Base-by-base conservation (phyloP, 2,113 vertebrate species). In the Onychostoma macrolepis region DNA sequence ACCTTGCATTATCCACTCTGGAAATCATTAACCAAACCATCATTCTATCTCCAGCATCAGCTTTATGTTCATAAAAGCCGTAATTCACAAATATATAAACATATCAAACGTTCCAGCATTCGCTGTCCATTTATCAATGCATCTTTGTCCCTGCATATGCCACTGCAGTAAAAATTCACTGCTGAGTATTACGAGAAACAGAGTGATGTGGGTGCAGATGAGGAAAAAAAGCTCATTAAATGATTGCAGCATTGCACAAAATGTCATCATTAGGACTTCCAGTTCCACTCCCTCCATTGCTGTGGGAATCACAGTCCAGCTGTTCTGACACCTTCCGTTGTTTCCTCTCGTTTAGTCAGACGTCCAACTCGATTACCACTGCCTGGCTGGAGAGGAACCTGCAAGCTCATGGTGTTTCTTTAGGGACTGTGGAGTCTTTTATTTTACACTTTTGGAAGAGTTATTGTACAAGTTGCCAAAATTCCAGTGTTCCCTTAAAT, bases 301-400 rank as follows among this genome's bases (percentile, higher is more conserved):
- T 63, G 45, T 83, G 84, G 79, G 72, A 83, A 86, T 79, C 81
- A 38, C 24, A n/a, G 72, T 78, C 87, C 87, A 86, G 87, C 80
- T 86, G 84, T 89, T 86, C 80, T 24, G 43, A 13, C 41, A 41
- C 50, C 50, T 86, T 58, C 48, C 17, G 10, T 63, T 81, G 36
- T 81, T 80, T 77, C 50, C 61, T 76, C 74, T 72, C 74, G 21
- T 88, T 88, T 79, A 77, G 30, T 74, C 63, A 50, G 63, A 88
- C 56, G 83, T 63, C 82, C 28, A 58, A 83, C 17, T 4, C 2
- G 28, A 81, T 86, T 72, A 63, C 53, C 53, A 84, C 45, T 65
- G 65, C 24, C 30, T 43, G 72, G 61, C 74, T 36, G 28, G 80
- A 72, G 4, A 86, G 63, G 2, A 33, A 33, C 19, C 33, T 76